Conservation (phyloP, 2,113 vertebrate species). For the Bothrops jararaca region DNA sequence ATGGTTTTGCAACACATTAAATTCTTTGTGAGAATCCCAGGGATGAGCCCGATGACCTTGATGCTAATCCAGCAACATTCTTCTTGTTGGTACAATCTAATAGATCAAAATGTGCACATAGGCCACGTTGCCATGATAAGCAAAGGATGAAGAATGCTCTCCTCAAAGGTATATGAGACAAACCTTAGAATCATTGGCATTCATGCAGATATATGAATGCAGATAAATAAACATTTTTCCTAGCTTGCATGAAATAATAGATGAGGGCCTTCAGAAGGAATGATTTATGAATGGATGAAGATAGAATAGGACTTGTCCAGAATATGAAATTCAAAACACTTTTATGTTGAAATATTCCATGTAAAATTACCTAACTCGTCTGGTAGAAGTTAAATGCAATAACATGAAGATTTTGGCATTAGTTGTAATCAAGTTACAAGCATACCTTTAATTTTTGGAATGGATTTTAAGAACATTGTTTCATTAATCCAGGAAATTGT, state of each 20-base stretch:
- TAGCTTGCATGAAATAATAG: slow-evolving; percentile 14
- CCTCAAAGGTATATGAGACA: background rate
- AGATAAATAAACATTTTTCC: slow-evolving; percentile 47
- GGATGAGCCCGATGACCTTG: background rate
- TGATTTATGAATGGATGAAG: slow-evolving; percentile 52
- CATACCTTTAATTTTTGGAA: background rate
- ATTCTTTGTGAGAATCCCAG: background rate
- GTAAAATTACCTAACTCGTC: slow-evolving; percentile 28
- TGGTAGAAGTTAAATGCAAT: slow-evolving; percentile 13
- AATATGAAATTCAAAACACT: slow-evolving; percentile 19
- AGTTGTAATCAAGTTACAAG: background rate
- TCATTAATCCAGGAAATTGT: slow-evolving; percentile 26
- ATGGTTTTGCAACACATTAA: background rate
- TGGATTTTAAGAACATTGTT: slow-evolving; percentile 19
- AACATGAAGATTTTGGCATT: slow-evolving; percentile 33
- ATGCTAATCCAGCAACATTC: background rate
- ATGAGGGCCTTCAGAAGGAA: slow-evolving; percentile 38
- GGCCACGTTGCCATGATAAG: background rate
- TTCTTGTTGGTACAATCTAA: background rate
- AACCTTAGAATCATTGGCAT: slow-evolving; percentile 16
- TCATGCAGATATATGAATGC: slow-evolving; percentile 45
- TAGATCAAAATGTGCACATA: background rate
- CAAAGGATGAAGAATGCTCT: slow-evolving; percentile 11
- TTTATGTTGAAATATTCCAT: slow-evolving; percentile 43
- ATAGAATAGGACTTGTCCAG: slow-evolving; percentile 8